Conservation (phyloP, 2,888 invertebrate species). For the Cheiracanthium punctorium region DNA sequence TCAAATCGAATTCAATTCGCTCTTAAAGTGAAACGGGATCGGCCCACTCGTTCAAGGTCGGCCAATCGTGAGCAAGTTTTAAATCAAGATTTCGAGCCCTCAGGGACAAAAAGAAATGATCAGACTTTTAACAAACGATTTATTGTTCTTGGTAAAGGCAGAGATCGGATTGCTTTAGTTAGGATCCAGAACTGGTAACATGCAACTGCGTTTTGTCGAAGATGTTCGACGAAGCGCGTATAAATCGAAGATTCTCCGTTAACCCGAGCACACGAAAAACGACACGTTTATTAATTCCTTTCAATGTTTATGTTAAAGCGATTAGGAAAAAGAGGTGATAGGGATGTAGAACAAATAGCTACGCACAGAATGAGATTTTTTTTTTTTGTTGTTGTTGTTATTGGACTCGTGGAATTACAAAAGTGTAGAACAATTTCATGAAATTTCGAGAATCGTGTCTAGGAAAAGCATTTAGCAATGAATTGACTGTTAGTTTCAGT, state of each 20-base stretch:
- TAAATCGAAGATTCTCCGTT: neutral
- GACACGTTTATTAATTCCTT: neutral
- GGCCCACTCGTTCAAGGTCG: slow-evolving; percentile 45
- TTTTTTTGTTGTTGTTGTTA: too few relatives aligned
- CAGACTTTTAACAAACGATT: slow-evolving; percentile 40
- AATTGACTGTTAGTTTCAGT: too few relatives aligned
- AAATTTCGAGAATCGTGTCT: too few relatives aligned
- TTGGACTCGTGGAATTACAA: too few relatives aligned
- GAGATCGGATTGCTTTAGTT: slow-evolving; percentile 24
- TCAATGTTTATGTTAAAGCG: neutral
- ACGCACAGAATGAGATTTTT: too few relatives aligned
- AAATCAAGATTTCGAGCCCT: slow-evolving; percentile 30
- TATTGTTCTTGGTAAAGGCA: slow-evolving; percentile 34
- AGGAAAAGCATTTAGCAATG: too few relatives aligned
- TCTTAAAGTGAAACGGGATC: slow-evolving; percentile 25
- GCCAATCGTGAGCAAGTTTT: slow-evolving; percentile 31
- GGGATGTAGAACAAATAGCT: too few relatives aligned
- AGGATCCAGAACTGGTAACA: neutral
- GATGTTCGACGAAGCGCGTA: neutral
- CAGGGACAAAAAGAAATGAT: slow-evolving; percentile 1
- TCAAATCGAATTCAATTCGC: slow-evolving; percentile 52
- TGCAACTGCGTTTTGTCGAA: neutral
- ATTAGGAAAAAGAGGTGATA: too few relatives aligned
- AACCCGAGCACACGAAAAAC: neutral
- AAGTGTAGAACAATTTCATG: too few relatives aligned